A percentile compares a stretch with the other conserved stretches of the same genome.
These are phyloP conservation scores for Drosophila mayri DNA, from an alignment of 1,140 invertebrate species.

Conservation along the genomic window DNA sequence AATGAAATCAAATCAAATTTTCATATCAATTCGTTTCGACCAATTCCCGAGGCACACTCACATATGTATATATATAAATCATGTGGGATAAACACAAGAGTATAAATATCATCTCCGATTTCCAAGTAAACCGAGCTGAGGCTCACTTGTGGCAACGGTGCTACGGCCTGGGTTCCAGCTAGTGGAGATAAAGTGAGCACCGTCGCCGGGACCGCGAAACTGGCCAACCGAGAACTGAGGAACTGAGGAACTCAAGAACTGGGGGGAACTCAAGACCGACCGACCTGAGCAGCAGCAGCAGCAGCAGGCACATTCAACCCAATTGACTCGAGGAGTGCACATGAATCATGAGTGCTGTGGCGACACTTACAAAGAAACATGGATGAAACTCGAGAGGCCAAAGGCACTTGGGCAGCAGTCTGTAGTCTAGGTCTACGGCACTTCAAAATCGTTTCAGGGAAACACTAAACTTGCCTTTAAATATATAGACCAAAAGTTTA, in stretches of 20 bases:
- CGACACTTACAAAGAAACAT: slow-evolving; percentile 47
- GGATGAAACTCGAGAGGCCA: slow-evolving; percentile 39
- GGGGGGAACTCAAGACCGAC: slow-evolving; percentile 14
- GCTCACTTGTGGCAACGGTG: slow-evolving; percentile 14
- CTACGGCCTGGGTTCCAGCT: background rate
- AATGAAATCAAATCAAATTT: slow-evolving; percentile 48
- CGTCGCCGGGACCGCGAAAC: slow-evolving; percentile 7
- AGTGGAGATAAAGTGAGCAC: slow-evolving; percentile 7
- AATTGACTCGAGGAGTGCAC: slow-evolving; percentile 42
- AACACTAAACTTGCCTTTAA: slow-evolving; percentile 28
- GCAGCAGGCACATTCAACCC: slow-evolving; percentile 25
- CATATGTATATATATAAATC: slow-evolving; percentile 12
- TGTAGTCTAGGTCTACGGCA: slow-evolving; percentile 1
- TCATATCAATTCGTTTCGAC: slow-evolving; percentile 34
- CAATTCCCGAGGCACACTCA: background rate
- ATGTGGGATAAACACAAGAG: slow-evolving; percentile 39
- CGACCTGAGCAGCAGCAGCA: slow-evolving; percentile 20
- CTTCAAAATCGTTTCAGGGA: slow-evolving; percentile 33
- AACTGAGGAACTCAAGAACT: background rate
- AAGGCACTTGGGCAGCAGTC: slow-evolving; percentile 23
- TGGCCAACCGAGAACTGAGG: slow-evolving; percentile 14
- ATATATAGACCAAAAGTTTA: slow-evolving; percentile 40
- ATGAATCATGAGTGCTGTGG: slow-evolving; percentile 42
- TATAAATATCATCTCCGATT: slow-evolving; percentile 52
- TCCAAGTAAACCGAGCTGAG: slow-evolving; percentile 35